These are phyloP conservation scores for Pristis pectinata DNA, from an alignment of 2,797 vertebrate species.

Conservation along the genomic window DNA sequence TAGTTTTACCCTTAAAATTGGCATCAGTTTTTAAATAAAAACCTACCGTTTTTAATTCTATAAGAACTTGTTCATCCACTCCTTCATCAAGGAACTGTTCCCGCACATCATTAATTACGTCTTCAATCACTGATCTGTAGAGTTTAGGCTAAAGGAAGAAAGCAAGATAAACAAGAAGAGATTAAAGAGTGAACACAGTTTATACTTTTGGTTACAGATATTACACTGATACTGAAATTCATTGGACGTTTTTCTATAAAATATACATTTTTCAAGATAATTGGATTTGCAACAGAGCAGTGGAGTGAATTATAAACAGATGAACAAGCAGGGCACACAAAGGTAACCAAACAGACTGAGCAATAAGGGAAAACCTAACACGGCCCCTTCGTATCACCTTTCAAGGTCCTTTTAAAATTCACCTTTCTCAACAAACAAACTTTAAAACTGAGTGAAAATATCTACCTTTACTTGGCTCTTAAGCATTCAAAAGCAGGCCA, in stretches of 20 bases:
- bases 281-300: not conserved
- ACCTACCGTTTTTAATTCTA: conserved; percentile 92
- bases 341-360: not conserved
- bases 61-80: conserved; percentile 92
- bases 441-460: not conserved
- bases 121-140: conserved; percentile 92
- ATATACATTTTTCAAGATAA: not conserved
- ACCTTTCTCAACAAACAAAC: not conserved
- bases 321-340: not conserved
- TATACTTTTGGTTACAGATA: not conserved
- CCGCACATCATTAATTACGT: conserved; percentile 93
- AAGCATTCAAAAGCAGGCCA: not conserved
- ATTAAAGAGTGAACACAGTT: not conserved
- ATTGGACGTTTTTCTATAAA: not conserved
- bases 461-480: too few species aligned
- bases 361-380: not conserved
- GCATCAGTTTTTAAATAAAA: not conserved
- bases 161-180: not conserved
- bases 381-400: not conserved
- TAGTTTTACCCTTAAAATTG: not conserved
- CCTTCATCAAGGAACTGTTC: conserved; percentile 97
- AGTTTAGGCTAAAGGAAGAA: conserved; percentile 77
- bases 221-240: not conserved
- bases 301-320: not conserved
- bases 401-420: not conserved